These are phyloP conservation scores for Trichomalopsis sarcophagae DNA, from an alignment of 1,140 invertebrate genomes.

Conservation along the genomic window DNA sequence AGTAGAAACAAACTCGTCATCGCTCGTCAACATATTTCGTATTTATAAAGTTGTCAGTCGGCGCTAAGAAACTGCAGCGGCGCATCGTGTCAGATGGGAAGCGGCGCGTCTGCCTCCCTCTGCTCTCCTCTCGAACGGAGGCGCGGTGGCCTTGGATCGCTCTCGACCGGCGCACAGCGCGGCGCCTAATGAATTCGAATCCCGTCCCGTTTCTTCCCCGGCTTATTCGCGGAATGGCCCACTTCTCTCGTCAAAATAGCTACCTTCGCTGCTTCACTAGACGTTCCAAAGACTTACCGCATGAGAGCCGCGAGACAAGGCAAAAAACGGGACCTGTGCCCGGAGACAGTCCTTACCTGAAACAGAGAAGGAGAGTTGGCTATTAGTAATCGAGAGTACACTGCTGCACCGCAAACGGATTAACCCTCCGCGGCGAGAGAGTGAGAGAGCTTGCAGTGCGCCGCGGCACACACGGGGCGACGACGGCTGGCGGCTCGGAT, in stretches of 20 bases:
- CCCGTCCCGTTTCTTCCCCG: background rate
- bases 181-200: constrained; percentile 15
- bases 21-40: background rate
- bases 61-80: background rate
- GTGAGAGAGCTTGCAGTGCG: constrained; percentile 1
- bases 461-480: background rate
- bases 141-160: background rate
- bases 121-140: too few species aligned
- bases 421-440: background rate
- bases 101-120: background rate
- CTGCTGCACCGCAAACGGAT: background rate
- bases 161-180: background rate
- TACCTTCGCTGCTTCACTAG: background rate
- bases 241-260: background rate
- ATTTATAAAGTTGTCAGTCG: constrained; percentile 31
- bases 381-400: background rate
- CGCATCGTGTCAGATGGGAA: constrained; percentile 1
- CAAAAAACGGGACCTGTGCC: constrained; percentile 19
- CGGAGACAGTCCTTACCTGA: constrained; percentile 36
- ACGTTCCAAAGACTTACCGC: constrained; percentile 35
- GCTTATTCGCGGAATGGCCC: constrained; percentile 11
- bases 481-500: constrained; percentile 55
- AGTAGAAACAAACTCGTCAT: too few species aligned
- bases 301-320: background rate
- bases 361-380: background rate